phyloP scores from a whole-genome alignment of 2,113 vertebrate species.

The Miniopterus natalensis region DNA sequence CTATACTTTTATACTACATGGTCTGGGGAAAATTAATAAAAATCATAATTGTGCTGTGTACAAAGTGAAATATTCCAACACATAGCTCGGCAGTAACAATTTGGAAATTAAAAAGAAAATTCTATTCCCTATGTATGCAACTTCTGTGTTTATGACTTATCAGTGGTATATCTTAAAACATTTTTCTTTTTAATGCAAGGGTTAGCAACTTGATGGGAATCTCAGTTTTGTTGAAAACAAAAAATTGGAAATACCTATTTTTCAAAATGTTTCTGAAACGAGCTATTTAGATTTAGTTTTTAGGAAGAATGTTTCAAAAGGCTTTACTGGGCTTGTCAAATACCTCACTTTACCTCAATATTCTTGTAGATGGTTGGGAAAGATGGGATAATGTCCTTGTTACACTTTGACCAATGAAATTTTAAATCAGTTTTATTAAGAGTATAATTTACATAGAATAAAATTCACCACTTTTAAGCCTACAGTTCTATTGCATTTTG shows the following conservation, averaged over 20 bases:
- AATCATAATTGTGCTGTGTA: slow-evolving; percentile 27
- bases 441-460: not conserved
- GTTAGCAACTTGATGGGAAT: not conserved
- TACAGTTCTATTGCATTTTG: not conserved
- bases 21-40: slow-evolving; percentile 64
- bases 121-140: not conserved
- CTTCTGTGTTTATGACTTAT: slow-evolving; percentile 29
- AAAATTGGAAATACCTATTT: not conserved
- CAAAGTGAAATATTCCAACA: slow-evolving; percentile 54
- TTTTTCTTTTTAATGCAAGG: not conserved
- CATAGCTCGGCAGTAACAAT: slow-evolving; percentile 29
- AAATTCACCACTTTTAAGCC: not conserved
- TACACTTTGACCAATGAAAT: not conserved
- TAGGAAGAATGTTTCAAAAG: not conserved
- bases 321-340: not conserved
- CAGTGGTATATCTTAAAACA: not conserved
- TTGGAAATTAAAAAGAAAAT: slow-evolving; percentile 29
- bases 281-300: not conserved
- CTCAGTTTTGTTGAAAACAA: slow-evolving; percentile 33
- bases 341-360: not conserved
- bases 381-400: not conserved
- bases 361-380: slow-evolving; percentile 15
- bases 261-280: slow-evolving; percentile 18
- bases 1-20: not conserved
- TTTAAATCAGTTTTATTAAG: not conserved